These are phyloP conservation scores for Dryocosmus kuriphilus DNA, from an alignment of 2,888 invertebrate genomes.

Conservation along the genomic window DNA sequence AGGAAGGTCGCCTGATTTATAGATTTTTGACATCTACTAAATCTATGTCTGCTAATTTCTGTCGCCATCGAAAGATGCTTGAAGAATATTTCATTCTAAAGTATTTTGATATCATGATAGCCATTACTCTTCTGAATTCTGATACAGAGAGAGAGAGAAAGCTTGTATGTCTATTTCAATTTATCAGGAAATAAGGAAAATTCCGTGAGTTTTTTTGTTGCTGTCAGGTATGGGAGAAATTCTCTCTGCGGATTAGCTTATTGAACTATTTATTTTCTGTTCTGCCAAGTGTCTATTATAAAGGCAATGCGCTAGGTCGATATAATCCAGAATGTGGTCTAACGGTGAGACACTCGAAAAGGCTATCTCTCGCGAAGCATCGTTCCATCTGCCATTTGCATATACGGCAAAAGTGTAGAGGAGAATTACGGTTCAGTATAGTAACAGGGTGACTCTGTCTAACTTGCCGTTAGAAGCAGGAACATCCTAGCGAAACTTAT, in stretches of 20 bases:
- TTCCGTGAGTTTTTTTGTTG: background rate
- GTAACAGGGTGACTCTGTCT: background rate
- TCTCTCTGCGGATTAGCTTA: background rate
- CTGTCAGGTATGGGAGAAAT: background rate
- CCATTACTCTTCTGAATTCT: background rate
- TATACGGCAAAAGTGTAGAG: constrained; percentile 39
- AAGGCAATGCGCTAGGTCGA: constrained; percentile 27
- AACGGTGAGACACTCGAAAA: constrained; percentile 38
- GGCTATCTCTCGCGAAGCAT: constrained; percentile 33
- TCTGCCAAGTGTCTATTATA: constrained; percentile 26
- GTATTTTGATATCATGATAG: background rate
- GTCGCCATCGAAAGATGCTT: background rate
- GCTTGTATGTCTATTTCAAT: background rate
- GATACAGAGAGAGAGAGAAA: background rate
- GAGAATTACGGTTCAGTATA: constrained; percentile 35
- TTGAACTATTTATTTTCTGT: constrained; percentile 29
- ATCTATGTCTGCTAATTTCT: background rate
- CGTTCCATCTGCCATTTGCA: constrained; percentile 39
- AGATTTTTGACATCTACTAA: constrained; percentile 1
- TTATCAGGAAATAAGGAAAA: background rate
- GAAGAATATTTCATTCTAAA: too few relatives aligned
- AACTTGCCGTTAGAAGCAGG: constrained; percentile 7
- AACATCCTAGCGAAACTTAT: constrained; percentile 13
- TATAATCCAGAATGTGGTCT: constrained; percentile 38
- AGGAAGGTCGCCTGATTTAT: background rate